Percentiles rank a stretch among this genome's conserved stretches.
Evolutionary conservation across 2,797 vertebrate genomes (phyloP).

Genomic region (Silurus lanzhouensis): DNA sequence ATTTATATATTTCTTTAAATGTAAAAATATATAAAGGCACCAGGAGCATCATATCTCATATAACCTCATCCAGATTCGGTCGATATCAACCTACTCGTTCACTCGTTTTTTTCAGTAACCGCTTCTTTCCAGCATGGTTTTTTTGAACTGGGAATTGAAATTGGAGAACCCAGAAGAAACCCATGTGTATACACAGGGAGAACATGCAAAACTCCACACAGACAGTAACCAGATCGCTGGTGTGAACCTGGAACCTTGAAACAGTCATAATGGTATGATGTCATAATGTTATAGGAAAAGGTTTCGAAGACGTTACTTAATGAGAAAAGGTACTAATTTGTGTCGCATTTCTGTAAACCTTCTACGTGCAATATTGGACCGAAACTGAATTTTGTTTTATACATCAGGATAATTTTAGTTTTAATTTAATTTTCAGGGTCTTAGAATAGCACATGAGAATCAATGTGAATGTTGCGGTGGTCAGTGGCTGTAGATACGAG

Average conservation of each 20-base stretch:
- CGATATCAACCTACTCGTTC: neutral
- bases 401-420: neutral
- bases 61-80: neutral
- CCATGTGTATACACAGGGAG: neutral
- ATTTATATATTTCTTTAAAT: too few relatives aligned
- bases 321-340: neutral
- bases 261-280: neutral
- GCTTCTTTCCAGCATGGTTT: neutral
- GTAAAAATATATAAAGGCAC: neutral
- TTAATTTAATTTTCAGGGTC: too few relatives aligned
- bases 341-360: neutral
- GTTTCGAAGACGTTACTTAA: neutral
- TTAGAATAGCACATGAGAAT: neutral
- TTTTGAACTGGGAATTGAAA: neutral
- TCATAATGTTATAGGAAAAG: neutral
- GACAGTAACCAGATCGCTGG: neutral
- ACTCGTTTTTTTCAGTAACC: neutral
- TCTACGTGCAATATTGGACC: too few relatives aligned
- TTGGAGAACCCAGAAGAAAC: neutral
- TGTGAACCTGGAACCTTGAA: neutral
- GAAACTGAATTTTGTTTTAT: neutral
- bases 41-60: neutral
- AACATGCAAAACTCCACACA: neutral
- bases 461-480: too few relatives aligned
- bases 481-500: neutral